phyloP scores from a whole-genome alignment of 2,797 vertebrate species.

The Rhincodon typus region DNA sequence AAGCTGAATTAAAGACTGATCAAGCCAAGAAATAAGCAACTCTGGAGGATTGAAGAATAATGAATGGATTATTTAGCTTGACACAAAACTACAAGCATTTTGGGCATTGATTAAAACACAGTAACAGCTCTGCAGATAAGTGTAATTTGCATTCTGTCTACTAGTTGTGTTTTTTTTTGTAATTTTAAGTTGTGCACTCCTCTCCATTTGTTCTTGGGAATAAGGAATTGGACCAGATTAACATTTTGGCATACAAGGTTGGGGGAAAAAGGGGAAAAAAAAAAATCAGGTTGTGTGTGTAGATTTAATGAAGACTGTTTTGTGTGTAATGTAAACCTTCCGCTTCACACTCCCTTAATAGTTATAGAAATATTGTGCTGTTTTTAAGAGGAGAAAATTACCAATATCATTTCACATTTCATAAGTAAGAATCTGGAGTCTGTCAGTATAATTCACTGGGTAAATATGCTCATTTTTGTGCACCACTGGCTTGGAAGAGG shows the following conservation, averaged over 20 bases:
- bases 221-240: not conserved
- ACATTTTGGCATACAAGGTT: not conserved
- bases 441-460: not conserved
- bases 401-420: not conserved
- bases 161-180: not conserved
- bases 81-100: not conserved
- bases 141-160: not conserved
- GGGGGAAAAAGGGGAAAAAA: not conserved
- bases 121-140: not conserved
- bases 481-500: not conserved
- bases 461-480: slow-evolving; percentile 12
- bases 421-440: not conserved
- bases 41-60: not conserved
- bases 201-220: not conserved
- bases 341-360: not conserved
- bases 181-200: not conserved
- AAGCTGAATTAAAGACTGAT: slow-evolving; percentile 36
- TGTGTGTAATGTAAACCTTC: slow-evolving; percentile 21
- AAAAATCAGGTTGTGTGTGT: not conserved
- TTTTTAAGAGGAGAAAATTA: not conserved
- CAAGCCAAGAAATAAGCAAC: not conserved
- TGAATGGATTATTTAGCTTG: not conserved
- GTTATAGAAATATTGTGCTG: not conserved
- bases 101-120: slow-evolving; percentile 23
- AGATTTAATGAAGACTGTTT: not conserved